These are phyloP conservation scores for Drosophila sechellia DNA, from an alignment of 1,140 invertebrate species.

Conservation along the genomic window DNA sequence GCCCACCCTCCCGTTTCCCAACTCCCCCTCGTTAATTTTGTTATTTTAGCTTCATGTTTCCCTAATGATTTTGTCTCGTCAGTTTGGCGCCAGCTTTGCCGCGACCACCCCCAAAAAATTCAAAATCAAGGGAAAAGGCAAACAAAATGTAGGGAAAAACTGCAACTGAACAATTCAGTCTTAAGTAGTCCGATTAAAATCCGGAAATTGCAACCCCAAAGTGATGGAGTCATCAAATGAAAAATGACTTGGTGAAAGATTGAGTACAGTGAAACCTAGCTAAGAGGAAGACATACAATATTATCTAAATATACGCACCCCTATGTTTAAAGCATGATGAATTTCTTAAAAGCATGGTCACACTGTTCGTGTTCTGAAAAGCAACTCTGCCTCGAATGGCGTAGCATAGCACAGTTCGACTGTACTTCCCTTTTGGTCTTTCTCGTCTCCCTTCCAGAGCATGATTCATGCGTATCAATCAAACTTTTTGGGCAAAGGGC, in stretches of 20 bases:
- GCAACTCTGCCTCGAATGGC: neutral
- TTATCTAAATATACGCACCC: neutral
- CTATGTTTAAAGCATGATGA: too few relatives aligned
- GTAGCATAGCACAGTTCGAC: neutral
- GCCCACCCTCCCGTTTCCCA: neutral
- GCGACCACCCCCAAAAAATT: neutral
- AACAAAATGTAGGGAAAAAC: conserved; percentile 11
- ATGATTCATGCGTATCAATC: conserved; percentile 78
- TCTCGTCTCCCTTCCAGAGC: neutral
- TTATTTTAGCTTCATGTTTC: conserved; percentile 50
- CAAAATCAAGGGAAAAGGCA: conserved; percentile 1
- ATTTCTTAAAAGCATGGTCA: neutral
- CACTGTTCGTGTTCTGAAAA: neutral
- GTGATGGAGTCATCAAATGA: conserved; percentile 28
- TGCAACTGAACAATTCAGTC: conserved; percentile 39
- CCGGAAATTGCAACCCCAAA: conserved; percentile 36
- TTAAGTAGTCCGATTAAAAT: conserved; percentile 43
- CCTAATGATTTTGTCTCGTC: conserved; percentile 50
- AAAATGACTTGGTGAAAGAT: conserved; percentile 2
- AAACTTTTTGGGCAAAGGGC: conserved; percentile 56
- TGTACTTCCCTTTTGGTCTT: conserved; percentile 41
- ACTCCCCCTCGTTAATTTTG: conserved; percentile 24
- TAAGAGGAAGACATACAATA: neutral
- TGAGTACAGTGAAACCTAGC: neutral
- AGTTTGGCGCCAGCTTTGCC: conserved; percentile 31